phyloP scores from a whole-genome alignment of 2,113 vertebrate species.

The Donacobius atricapilla region DNA sequence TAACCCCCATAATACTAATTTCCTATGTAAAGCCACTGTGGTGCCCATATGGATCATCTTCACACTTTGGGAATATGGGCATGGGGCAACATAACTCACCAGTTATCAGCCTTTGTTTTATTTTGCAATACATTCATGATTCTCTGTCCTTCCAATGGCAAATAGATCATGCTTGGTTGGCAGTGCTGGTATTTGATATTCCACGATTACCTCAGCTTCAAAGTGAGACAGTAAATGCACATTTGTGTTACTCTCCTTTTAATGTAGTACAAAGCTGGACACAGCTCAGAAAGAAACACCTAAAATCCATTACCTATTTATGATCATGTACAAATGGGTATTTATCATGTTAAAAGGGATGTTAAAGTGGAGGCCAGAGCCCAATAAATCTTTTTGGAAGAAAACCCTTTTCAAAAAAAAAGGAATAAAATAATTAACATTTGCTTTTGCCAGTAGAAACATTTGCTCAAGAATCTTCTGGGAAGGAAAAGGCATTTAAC shows the following conservation, averaged over 20 bases:
- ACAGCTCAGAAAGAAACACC: conserved; percentile 51
- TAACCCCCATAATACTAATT: not conserved
- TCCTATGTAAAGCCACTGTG: not conserved
- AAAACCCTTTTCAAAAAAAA: conserved; percentile 23
- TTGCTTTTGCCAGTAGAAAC: conserved; percentile 34
- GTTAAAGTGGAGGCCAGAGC: conserved; percentile 22
- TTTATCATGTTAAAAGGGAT: conserved; percentile 53
- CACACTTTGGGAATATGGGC: not conserved
- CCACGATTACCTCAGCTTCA: conserved; percentile 40
- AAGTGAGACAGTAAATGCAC: conserved; percentile 48
- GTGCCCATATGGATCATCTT: not conserved
- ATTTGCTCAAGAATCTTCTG: conserved; percentile 19
- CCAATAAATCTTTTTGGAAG: not conserved
- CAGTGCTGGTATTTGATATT: conserved; percentile 33
- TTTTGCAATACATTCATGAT: conserved; percentile 60
- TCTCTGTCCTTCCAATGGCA: conserved; percentile 38
- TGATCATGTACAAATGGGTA: conserved; percentile 53
- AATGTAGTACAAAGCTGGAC: conserved; percentile 45
- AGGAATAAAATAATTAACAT: conserved; percentile 23
- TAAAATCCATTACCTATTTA: conserved; percentile 54
- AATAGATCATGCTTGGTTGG: conserved; percentile 17
- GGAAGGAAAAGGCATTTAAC: conserved; percentile 32
- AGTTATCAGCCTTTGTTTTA: conserved; percentile 49
- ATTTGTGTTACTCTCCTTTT: conserved; percentile 48
- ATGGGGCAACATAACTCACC: not conserved